Evolutionary conservation across 1,140 invertebrate species (phyloP).

Genomic region (Phenacoccus solenopsis): DNA sequence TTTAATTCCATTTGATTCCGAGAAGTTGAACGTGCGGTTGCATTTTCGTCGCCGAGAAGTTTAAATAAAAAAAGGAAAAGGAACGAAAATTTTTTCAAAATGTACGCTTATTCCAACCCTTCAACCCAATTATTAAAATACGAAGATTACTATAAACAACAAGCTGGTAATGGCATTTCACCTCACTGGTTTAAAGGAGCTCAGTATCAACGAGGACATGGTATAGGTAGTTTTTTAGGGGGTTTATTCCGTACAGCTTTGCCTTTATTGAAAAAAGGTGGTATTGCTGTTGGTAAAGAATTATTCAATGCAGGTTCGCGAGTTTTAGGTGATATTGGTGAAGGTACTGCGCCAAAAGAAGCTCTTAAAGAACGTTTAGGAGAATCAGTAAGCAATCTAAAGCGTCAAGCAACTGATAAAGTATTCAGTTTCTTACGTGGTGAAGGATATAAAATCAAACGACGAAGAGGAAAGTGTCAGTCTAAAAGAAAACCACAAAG

Average conservation of each 20-base stretch:
- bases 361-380: conserved; percentile 25
- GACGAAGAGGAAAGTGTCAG: background rate
- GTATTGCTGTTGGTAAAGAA: conserved; percentile 28
- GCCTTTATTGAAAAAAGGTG: conserved; percentile 28
- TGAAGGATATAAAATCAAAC: background rate
- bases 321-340: conserved; percentile 26
- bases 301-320: conserved; percentile 26
- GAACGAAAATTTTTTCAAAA: no score
- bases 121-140: background rate
- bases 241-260: conserved; percentile 29
- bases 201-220: conserved; percentile 14
- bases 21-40: background rate
- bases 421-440: conserved; percentile 20
- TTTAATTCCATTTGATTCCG: background rate
- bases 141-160: no score
- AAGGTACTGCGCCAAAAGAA: conserved; percentile 23
- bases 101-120: no score
- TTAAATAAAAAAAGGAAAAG: no score
- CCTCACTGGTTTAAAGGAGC: background rate
- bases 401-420: conserved; percentile 29
- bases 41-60: background rate
- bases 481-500: background rate
- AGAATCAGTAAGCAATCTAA: conserved; percentile 28
- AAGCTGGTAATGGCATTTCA: no score
- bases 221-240: conserved; percentile 29